Base-by-base conservation (phyloP, 2,797 vertebrate species). In the Dipus sagitta region DNA sequence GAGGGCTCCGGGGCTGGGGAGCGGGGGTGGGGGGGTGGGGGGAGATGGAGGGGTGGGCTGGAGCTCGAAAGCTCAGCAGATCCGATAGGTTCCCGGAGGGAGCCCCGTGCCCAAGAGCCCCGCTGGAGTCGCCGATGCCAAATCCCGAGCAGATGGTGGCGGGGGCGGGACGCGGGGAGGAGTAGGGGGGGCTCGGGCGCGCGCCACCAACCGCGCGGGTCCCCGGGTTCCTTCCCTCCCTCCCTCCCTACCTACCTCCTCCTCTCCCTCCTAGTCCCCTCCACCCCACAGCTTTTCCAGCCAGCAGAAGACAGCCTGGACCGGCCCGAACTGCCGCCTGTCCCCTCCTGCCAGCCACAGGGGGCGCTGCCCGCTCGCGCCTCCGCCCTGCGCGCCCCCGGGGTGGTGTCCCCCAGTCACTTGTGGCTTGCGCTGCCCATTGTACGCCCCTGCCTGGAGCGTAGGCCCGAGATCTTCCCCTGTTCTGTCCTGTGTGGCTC, bases 131-230 rank as follows among this genome's bases (percentile, higher is more conserved):
- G 78, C 71, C 10, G 68, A 77, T 30, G 79, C 82, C 95, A 88
- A 93, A 92, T 76, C 93, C 94, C 2, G 1, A 78, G 89, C 95
- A 92, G 97, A 96, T 89, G 97, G 97, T 74, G 96, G 87, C 71
- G 94, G 92, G 75, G 94, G 93, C 92, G 92, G 94, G 92, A 88
- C 30, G 52, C 83, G 79, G 70, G 67, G 78, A 30, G 71, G 92
- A 82, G 87, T 80, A 20, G 76, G 93, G 88, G 91, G 86, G 24
- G 54, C 86, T 83, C 58, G 52, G 83, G 87, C 21, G 28, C 85
- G 71, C 65, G 67, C 62, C 18, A 75, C 94, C 95, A 93, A 96
- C 93, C 90, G 67, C 80, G 7, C 1, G 30, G 71, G 13, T 52
- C 89, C 28, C 47, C 32, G 18, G 47, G 90, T 38, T 86, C 75